Evolutionary conservation across 35 echinoderm and acorn worm species (phyloP), one percentile per base, ranked within the genome.

Genomic region (Ophioderma brevispina): DNA sequence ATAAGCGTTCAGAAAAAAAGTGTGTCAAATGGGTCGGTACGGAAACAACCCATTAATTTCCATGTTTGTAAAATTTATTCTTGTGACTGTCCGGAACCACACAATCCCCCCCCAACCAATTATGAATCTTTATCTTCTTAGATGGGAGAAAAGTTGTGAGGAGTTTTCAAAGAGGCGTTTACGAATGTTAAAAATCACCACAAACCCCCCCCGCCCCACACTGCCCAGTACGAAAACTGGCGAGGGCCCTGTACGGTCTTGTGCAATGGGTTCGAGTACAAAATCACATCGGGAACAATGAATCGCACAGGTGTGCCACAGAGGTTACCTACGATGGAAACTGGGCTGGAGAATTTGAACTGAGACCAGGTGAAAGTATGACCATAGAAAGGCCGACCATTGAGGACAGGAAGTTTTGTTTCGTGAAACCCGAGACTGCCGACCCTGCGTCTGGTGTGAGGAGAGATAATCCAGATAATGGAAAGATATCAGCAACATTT

Each of bases 391-490:
- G 82, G 15, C 82, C 82, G 4, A 34, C 82, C 1, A 64, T 37
- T 21, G 55, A 85, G 31, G 32, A 13, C 3, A 70, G 33, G 35
- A 85, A 85, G 50, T 85, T 85, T 55, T 37, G 36, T 40, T 85
- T 85, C 37, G n/a, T 85, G 33, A 59, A 85, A 34, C 31, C 82
- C 15, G 3, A 59, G 15, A 1, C 6, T 1, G 82, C 82, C 32
- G 14, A 37, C 50, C 25, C 38, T 10, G 81, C 38, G 81, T 83
- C 42, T 32, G 82, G 82, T 11, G 52, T 85, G 31, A 64, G n/a
- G 13, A 33, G 19, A 19, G 82, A 59, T 25, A 59, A 85, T 28
- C 82, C 82, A 15, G 63, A 85, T 64, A 85, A 85, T 59, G 82
- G 82, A 5, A 31, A 33, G 13, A 64, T 85, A 33, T 11, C 14